A percentile compares a stretch with the other conserved stretches of the same genome.
phyloP scores from a whole-genome alignment of 2,113 vertebrate species.

The Misgurnus mizolepis region DNA sequence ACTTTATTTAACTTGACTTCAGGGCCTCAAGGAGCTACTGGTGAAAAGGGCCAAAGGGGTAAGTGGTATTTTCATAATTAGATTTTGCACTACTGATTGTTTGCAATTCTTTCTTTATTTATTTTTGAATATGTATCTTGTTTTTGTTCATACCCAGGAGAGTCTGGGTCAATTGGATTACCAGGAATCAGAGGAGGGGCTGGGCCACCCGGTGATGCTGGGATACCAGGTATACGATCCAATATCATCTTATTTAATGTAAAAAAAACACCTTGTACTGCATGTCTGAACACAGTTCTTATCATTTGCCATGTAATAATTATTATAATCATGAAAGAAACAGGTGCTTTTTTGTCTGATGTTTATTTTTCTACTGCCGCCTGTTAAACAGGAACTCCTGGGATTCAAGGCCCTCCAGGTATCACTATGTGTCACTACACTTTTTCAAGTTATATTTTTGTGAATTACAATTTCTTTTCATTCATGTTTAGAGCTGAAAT shows the following conservation, averaged over 20 bases:
- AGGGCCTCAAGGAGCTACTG: constrained; percentile 85
- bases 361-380: not conserved
- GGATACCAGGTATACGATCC: constrained; percentile 63
- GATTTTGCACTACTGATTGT: not conserved
- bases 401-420: constrained; percentile 93
- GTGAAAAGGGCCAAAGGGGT: constrained; percentile 87
- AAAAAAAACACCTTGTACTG: not conserved
- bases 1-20: constrained; percentile 38
- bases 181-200: constrained; percentile 83
- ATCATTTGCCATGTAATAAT: not conserved
- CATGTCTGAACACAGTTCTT: not conserved
- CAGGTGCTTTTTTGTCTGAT: not conserved
- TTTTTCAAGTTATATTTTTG: not conserved
- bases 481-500: not conserved
- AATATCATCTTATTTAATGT: not conserved
- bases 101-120: not conserved
- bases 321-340: not conserved
- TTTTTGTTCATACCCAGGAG: constrained; percentile 75
- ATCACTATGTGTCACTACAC: constrained; percentile 35
- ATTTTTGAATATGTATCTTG: not conserved
- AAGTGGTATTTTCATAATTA: constrained; percentile 40
- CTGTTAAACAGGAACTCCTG: constrained; percentile 78
- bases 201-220: constrained; percentile 84
- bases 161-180: constrained; percentile 83
- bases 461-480: not conserved